A percentile compares a stretch with the other conserved stretches of the same genome.
Evolutionary conservation across 1,140 invertebrate species (phyloP).

Genomic region (Drosophila nigromelanica): DNA sequence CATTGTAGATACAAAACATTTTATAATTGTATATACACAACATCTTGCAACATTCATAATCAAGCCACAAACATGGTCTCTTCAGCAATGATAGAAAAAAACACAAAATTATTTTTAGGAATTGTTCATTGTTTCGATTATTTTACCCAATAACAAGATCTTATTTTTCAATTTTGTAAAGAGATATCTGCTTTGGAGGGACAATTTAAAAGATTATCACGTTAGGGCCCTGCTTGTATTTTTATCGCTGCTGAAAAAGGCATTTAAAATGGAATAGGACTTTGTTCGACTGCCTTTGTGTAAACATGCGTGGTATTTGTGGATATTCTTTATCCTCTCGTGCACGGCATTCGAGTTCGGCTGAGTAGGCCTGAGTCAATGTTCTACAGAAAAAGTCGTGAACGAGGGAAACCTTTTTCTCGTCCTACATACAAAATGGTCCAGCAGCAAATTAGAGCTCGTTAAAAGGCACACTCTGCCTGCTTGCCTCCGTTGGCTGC

Average conservation of each 20-base stretch:
- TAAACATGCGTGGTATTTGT: conserved; percentile 47
- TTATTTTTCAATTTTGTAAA: conserved; percentile 71
- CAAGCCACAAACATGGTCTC: conserved; percentile 20
- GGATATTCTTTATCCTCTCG: conserved; percentile 44
- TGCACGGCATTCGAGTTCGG: conserved; percentile 31
- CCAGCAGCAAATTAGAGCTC: conserved; percentile 78
- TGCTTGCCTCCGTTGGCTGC: conserved; percentile 31
- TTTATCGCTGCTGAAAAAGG: conserved; percentile 48
- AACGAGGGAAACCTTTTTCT: conserved; percentile 54
- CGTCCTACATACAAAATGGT: conserved; percentile 55
- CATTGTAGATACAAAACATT: too few relatives aligned
- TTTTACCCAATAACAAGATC: conserved; percentile 75
- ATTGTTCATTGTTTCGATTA: conserved; percentile 63
- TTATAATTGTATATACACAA: not conserved
- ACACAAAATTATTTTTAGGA: conserved; percentile 38
- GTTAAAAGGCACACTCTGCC: conserved; percentile 78
- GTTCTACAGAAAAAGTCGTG: conserved; percentile 62
- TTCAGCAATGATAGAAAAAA: conserved; percentile 11
- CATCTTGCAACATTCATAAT: conserved; percentile 10
- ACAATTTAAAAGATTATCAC: conserved; percentile 82
- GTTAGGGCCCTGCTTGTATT: conserved; percentile 62
- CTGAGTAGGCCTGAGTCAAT: conserved; percentile 56
- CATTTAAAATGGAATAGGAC: conserved; percentile 54
- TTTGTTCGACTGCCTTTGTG: conserved; percentile 56
- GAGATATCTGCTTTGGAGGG: conserved; percentile 42